These are phyloP conservation scores for Sycophaga agraensis DNA, from an alignment of 1,140 invertebrate species.

Conservation along the genomic window DNA sequence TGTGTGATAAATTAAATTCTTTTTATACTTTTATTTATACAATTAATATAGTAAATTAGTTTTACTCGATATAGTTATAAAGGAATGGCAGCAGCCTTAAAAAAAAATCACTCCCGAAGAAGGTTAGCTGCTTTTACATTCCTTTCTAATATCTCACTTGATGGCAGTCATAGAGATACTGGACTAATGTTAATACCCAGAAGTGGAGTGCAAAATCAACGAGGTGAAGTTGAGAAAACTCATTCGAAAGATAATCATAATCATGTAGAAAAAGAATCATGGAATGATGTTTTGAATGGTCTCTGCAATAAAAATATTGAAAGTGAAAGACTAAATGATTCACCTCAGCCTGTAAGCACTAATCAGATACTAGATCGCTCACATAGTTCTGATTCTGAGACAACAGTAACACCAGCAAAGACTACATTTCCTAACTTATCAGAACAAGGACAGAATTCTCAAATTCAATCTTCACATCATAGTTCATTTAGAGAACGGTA, in stretches of 20 bases:
- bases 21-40: slow-evolving; percentile 11
- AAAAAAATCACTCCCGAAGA: slow-evolving; percentile 65
- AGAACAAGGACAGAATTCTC: slow-evolving; percentile 49
- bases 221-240: slow-evolving; percentile 29
- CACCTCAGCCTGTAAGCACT: slow-evolving; percentile 1
- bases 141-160: slow-evolving; percentile 90
- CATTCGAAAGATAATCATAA: slow-evolving; percentile 9
- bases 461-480: slow-evolving; percentile 40
- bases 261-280: background rate
- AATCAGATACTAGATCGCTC: slow-evolving; percentile 48
- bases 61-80: slow-evolving; percentile 11
- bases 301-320: slow-evolving; percentile 11
- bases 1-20: background rate
- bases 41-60: slow-evolving; percentile 7
- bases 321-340: slow-evolving; percentile 10
- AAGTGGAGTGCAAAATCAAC: slow-evolving; percentile 47
- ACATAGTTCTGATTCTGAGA: slow-evolving; percentile 69
- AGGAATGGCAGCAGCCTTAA: slow-evolving; percentile 61
- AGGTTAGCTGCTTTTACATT: slow-evolving; percentile 86
- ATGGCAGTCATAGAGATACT: slow-evolving; percentile 86
- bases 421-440: slow-evolving; percentile 36
- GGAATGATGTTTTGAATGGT: slow-evolving; percentile 2
- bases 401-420: slow-evolving; percentile 60
- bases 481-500: slow-evolving; percentile 19
- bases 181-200: slow-evolving; percentile 64